phyloP scores from a whole-genome alignment of 2,113 vertebrate genomes.

The Zootoca vivipara region DNA sequence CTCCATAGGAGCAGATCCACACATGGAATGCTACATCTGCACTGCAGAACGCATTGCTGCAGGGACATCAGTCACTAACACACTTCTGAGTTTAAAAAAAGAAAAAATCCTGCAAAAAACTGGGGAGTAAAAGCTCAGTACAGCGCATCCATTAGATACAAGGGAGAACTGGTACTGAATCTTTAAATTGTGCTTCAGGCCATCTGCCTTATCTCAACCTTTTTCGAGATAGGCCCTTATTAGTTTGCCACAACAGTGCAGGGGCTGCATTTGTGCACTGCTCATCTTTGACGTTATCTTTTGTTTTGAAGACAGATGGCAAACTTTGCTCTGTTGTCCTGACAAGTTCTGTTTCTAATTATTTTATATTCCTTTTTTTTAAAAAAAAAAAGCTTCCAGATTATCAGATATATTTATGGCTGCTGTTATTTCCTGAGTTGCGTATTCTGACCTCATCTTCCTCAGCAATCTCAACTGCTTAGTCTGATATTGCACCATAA shows the following conservation, averaged over 20 bases:
- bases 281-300: constrained; percentile 2
- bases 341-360: not conserved
- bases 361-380: not conserved
- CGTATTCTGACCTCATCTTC: not conserved
- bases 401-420: not conserved
- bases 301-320: constrained; percentile 22
- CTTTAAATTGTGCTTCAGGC: not conserved
- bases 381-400: not conserved
- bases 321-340: not conserved
- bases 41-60: no score
- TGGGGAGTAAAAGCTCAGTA: not conserved
- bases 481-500: not conserved
- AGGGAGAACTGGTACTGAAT: not conserved
- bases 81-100: not conserved
- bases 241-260: not conserved
- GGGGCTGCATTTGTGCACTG: not conserved
- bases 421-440: not conserved
- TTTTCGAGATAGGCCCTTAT: not conserved
- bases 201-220: constrained; percentile 2
- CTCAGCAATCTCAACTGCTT: not conserved
- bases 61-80: not conserved
- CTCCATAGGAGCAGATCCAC: not conserved
- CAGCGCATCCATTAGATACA: not conserved
- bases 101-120: no score
- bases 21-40: not conserved